These are phyloP conservation scores for Drosophila setosimentum DNA, from an alignment of 2,888 invertebrate species.

Conservation along the genomic window DNA sequence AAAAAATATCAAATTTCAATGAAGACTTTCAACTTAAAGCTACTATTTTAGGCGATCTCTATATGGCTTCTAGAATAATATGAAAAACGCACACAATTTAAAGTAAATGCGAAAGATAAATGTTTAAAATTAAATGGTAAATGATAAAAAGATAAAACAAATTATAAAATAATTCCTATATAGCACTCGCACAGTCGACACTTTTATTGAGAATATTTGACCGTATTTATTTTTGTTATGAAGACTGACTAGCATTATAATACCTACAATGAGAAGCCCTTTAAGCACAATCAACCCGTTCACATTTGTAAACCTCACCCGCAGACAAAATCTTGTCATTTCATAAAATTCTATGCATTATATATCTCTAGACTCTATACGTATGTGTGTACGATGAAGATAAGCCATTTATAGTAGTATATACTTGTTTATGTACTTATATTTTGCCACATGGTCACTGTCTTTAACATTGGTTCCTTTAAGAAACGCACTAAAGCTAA, in stretches of 20 bases:
- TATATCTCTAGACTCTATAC: conserved; percentile 27
- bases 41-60: conserved; percentile 29
- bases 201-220: conserved; percentile 33
- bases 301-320: conserved; percentile 17
- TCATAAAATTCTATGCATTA: conserved; percentile 1
- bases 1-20: conserved; percentile 19
- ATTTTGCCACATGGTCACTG: conserved; percentile 31
- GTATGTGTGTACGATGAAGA: conserved; percentile 15
- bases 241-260: conserved; percentile 80
- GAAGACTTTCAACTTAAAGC: conserved; percentile 35
- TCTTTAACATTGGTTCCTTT: conserved; percentile 78
- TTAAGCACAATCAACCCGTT: conserved; percentile 17
- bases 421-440: conserved; percentile 35
- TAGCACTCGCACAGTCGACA: conserved; percentile 37
- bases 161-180: conserved; percentile 51
- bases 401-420: conserved; percentile 37
- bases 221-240: conserved; percentile 69
- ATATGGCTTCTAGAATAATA: conserved; percentile 42
- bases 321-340: conserved; percentile 14
- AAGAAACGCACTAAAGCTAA: conserved; percentile 70
- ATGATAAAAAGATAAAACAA: conserved; percentile 16
- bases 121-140: conserved; percentile 13
- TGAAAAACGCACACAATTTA: conserved; percentile 28
- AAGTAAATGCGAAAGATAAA: conserved; percentile 22
- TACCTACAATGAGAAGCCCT: conserved; percentile 31